Percentiles rank a stretch among this genome's conserved stretches.
These are phyloP conservation scores for Electrona antarctica DNA, from an alignment of 2,113 vertebrate species.

Conservation along the genomic window DNA sequence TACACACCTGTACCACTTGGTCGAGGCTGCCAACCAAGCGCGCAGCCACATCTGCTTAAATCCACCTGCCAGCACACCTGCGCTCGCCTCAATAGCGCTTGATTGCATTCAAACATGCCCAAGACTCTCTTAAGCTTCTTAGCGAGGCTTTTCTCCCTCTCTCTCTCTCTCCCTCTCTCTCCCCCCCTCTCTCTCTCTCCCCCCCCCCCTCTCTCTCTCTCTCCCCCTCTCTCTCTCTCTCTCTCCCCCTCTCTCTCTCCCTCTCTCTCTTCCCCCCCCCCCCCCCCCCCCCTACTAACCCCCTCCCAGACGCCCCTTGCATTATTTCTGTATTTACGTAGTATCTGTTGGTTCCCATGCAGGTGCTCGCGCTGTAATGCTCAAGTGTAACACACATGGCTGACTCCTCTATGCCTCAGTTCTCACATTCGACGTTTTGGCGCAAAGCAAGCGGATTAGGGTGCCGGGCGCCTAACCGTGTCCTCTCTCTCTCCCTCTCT, in stretches of 20 bases:
- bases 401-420: constrained; percentile 91
- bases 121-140: constrained; percentile 98
- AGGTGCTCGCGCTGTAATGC: constrained; percentile 92
- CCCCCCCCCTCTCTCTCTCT: neutral
- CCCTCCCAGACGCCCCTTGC: constrained; percentile 20
- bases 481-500: constrained; percentile 59
- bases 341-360: constrained; percentile 97
- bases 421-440: constrained; percentile 78
- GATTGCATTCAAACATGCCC: constrained; percentile 94
- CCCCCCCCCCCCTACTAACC: constrained; percentile 25
- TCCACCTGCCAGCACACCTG: constrained; percentile 99
- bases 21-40: constrained; percentile 82
- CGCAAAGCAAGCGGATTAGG: constrained; percentile 77
- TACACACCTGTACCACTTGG: constrained; percentile 98
- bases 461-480: constrained; percentile 67
- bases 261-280: constrained; percentile 42
- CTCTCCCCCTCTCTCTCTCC: neutral
- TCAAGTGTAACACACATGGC: constrained; percentile 92
- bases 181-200: neutral
- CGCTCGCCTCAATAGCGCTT: constrained; percentile 96
- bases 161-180: neutral
- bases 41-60: constrained; percentile 90
- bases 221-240: neutral
- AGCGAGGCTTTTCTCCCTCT: constrained; percentile 72
- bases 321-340: constrained; percentile 80